These are phyloP conservation scores for Sylvia borin DNA, from an alignment of 2,797 vertebrate species.

Conservation along the genomic window DNA sequence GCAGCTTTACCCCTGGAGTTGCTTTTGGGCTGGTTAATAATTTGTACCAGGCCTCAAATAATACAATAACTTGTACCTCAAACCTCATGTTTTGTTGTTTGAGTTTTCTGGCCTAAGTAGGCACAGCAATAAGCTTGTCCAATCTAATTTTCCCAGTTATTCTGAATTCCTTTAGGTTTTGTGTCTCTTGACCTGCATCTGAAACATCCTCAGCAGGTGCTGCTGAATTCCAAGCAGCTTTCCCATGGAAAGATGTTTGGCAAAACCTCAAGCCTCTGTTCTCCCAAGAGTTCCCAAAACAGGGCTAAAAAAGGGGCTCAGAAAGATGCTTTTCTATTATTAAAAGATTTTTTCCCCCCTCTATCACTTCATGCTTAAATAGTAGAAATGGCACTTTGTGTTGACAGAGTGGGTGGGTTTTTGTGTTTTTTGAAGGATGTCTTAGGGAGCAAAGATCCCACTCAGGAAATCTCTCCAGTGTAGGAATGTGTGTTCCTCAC, in stretches of 20 bases:
- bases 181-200: background rate
- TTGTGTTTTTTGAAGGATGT: background rate
- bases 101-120: background rate
- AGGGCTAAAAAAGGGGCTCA: background rate
- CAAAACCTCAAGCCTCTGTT: background rate
- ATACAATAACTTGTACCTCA: background rate
- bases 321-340: background rate
- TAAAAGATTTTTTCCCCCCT: rapidly evolving
- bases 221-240: background rate
- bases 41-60: background rate
- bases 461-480: background rate
- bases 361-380: background rate
- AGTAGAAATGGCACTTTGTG: background rate
- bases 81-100: background rate
- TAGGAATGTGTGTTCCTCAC: background rate
- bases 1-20: background rate
- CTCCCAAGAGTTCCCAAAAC: background rate
- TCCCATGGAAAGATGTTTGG: rapidly evolving
- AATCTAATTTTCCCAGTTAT: rapidly evolving
- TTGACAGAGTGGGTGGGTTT: background rate
- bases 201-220: background rate
- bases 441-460: background rate
- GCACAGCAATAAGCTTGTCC: background rate
- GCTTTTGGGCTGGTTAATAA: background rate
- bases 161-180: background rate